Evolutionary conservation across 2,888 invertebrate species (phyloP), one percentile per base, ranked within the genome.

Genomic region (Cybosia mesomella): DNA sequence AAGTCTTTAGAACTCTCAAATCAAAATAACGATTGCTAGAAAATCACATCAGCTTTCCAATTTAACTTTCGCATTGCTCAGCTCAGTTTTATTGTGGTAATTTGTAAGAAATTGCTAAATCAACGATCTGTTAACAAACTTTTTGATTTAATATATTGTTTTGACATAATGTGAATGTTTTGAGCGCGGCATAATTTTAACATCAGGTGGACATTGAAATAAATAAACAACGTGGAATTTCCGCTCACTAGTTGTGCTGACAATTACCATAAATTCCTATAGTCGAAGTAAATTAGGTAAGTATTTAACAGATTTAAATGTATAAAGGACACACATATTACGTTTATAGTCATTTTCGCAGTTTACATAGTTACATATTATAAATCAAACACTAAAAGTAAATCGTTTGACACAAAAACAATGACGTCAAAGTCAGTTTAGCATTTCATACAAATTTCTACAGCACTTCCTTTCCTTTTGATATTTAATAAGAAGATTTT

Each of bases 41-140:
- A 74, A 80, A 83, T 81, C 72, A 74, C 77, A 83, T 83, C 77
- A 82, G 74, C 64, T 67, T 72, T 76, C 73, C 80, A 84, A 84
- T 83, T 81, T 82, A 85, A 84, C 85, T 85, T 84, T 83, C 70
- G 68, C 61, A 22, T 43, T 63, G 34, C 55, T 72, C 73, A 65
- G 76, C 72, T 74, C 68, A 59, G 64, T 80, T 79, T 79, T 66
- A 76, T 75, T 77, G 69, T 72, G 70, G 73, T 71, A 79, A 79
- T 83, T 73, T 74, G 64, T 70, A 71, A 70, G 61, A 69, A 82
- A 81, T 76, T 78, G 72, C 57, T 32, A 57, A 69, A 71, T 58
- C 55, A 49, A 59, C 55, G 59, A 62, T 57, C 59, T 53, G 39
- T 59, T 68, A 24, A 62, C 63, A 53, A 64, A 58, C 58, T 55